Evolutionary conservation across 2,888 invertebrate species (phyloP).

Genomic region (Electrophaes corylata): DNA sequence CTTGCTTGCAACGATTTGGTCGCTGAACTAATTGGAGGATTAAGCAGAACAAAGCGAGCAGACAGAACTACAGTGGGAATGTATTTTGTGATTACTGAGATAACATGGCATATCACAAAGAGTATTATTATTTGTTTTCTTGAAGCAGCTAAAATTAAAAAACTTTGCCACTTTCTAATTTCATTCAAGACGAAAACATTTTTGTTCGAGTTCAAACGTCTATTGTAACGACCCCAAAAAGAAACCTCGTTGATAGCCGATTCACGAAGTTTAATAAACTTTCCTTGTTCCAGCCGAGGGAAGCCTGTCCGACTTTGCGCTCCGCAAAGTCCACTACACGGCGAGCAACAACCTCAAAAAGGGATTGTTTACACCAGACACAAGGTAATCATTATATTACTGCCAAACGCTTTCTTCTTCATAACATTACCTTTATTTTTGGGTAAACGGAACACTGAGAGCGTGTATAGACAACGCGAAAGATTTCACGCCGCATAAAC

Average conservation of each 20-base stretch:
- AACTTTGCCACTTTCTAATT: slow-evolving; percentile 16
- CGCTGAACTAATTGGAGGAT: background rate
- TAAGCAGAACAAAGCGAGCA: background rate
- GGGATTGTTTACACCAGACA: slow-evolving; percentile 89
- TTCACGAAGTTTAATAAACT: slow-evolving; percentile 35
- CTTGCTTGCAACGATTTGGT: background rate
- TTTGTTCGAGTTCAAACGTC: slow-evolving; percentile 8
- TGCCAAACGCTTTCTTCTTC: background rate
- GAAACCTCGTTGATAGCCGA: slow-evolving; percentile 19
- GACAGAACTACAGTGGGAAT: too few species aligned
- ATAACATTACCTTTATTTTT: background rate
- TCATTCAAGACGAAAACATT: slow-evolving; percentile 11
- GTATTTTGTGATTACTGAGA: background rate
- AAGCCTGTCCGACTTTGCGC: slow-evolving; percentile 94
- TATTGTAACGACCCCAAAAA: slow-evolving; percentile 14
- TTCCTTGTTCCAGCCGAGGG: slow-evolving; percentile 92
- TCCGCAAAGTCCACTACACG: slow-evolving; percentile 90
- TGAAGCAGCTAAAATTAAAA: background rate
- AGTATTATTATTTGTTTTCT: slow-evolving; percentile 6
- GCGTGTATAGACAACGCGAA: too few species aligned
- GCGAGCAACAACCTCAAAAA: slow-evolving; percentile 88
- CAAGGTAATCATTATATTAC: slow-evolving; percentile 73
- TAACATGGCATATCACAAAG: background rate
- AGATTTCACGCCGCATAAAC: too few species aligned
- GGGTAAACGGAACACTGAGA: background rate